Evolutionary conservation across 2,797 vertebrate species (phyloP).

Genomic region (Acrossocheilus wenchowensis): DNA sequence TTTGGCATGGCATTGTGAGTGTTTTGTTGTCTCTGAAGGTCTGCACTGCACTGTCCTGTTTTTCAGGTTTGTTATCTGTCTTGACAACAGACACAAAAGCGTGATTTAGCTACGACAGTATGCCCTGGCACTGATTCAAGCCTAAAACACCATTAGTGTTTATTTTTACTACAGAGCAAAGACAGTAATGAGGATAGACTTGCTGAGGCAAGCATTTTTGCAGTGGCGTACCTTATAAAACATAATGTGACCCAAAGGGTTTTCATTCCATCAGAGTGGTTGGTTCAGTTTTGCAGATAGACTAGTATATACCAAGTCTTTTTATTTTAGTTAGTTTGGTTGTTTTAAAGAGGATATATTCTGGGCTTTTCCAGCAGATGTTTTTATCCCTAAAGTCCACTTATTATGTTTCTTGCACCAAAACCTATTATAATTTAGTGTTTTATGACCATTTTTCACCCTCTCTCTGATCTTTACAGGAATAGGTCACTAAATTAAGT

Average conservation of each 20-base stretch:
- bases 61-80: constrained; percentile 57
- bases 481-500: not conserved
- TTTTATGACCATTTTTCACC: not conserved
- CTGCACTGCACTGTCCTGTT: constrained; percentile 55
- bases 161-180: constrained; percentile 32
- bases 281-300: constrained; percentile 31
- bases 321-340: constrained; percentile 7
- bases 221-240: not conserved
- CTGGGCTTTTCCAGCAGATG: not conserved
- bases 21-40: constrained; percentile 11
- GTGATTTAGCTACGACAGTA: constrained; percentile 16
- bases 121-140: constrained; percentile 39
- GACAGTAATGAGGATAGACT: constrained; percentile 27
- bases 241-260: constrained; percentile 18
- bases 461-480: not conserved
- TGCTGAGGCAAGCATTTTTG: constrained; percentile 23
- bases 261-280: constrained; percentile 22
- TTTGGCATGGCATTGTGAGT: constrained; percentile 99
- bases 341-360: not conserved
- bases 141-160: constrained; percentile 9
- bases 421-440: not conserved
- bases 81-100: constrained; percentile 37
- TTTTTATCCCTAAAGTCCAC: not conserved
- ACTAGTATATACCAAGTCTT: not conserved
- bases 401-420: constrained; percentile 12